Base-by-base conservation (phyloP, 2,888 invertebrate genomes). In the Diarsia dahlii region DNA sequence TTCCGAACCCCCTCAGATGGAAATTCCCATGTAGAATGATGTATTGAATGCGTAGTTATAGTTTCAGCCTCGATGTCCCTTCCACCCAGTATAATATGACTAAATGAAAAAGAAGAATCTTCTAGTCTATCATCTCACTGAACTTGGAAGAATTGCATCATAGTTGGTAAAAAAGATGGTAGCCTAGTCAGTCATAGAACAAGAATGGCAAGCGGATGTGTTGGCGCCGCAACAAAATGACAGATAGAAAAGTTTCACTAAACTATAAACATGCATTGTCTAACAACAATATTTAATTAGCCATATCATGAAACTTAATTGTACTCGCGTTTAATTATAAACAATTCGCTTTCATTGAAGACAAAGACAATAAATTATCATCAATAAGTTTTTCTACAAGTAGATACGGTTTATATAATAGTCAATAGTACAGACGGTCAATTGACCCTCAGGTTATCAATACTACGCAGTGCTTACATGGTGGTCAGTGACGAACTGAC, bases 321-420 rank as follows among this genome's bases (percentile, higher is more conserved):
- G 67, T 58, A 76, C 28, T 58, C 81, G 0, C 10, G 45, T 56
- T 28, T 48, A 63, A 74, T 74, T 56, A 81, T 63, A 79, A 75
- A 67, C 67, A 81, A 81, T 56, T 74, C 9, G 28, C 52, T 70
- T 82, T 80, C 84, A 82, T 82, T 82, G 45, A 84, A 84, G 58
- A 80, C 84, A 71, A 76, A 84, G 69, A 34, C 69, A 56, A 80
- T 82, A 46, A 63, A 70, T 58, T 58, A 56, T 71, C 48, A 18
- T 70, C 0, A 54, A 78, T 65, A 60, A 15, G 34, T 73, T 54
- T 78, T 72, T 63, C n/a, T 52, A 34, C 18, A 65, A 60, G n/a
- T 68, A 68, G 34, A 28, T 58, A 74, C 3, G 60, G 63, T 64
- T 78, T 70, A 65, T 82, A 78, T 56, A 69, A 67, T 68, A 65